Base-by-base conservation (phyloP, 2,113 vertebrate species). In the Megaceryle maxima region DNA sequence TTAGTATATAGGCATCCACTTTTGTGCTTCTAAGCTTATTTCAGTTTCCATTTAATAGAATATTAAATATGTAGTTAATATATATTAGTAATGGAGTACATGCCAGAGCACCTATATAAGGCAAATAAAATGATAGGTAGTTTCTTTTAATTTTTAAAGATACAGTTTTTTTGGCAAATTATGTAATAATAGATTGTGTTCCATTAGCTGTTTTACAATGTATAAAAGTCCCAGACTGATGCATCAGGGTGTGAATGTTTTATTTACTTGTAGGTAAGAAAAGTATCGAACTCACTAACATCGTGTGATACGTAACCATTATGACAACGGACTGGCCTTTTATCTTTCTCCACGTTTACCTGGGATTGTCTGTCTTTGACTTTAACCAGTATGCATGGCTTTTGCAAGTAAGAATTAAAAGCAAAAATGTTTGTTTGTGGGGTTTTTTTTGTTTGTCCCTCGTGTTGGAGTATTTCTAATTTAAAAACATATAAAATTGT, bases 251-350 rank as follows among this genome's bases (percentile, higher is more conserved):
- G 50, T 81, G 53, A 77, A 82, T 88, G 39, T 92, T 96, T 76
- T 89, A 78, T 87, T 62, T 88, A 78, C 72, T 91, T 95, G 35
- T n/a, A 83, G 77, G 76, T 84, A 88, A 78, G 88, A 91, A 87
- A 75, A 80, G 63, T 26, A 78, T 74, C 31, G 66, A 87, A 72
- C 43, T 56, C 10, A 46, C 64, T 70, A 92, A 80, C 31, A 44
- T 55, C 62, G 60, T n/a, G 69, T 92, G 64, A 41, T 96, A 53
- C 41, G 8, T 44, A 70, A 37, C 31, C 18, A 33, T 83, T 95
- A 76, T 9, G 26, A 66, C 37, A 66, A 16, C 8, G 53, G 76
- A 83, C 63, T 35, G 24, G 8, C 17, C 67, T 21, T 59, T 72
- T 63, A 10, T 39, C 73, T 85, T 68, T 43, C 35, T 56, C 10